Evolutionary conservation across 2,797 vertebrate genomes (phyloP).

Genomic region (Botia almorhae): DNA sequence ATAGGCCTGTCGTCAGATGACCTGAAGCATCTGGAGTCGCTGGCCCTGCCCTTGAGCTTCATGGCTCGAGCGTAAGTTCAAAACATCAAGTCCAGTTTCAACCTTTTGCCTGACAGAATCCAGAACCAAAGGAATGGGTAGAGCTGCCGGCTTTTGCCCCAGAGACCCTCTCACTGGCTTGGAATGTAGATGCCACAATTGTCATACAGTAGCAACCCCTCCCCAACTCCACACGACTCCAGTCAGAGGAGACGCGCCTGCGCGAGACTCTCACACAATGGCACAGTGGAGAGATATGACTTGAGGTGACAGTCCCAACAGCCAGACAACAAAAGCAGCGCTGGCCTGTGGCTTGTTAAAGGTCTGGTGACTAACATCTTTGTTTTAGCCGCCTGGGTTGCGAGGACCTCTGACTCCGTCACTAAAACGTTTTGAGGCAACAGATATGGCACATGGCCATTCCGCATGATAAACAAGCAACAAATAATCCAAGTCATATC

Average conservation of each 20-base stretch:
- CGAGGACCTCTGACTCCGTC: slow-evolving; percentile 34
- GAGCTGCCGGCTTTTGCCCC: slow-evolving; percentile 47
- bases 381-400: slow-evolving; percentile 41
- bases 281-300: slow-evolving; percentile 63
- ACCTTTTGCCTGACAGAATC: slow-evolving; percentile 45
- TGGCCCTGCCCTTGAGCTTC: slow-evolving; percentile 87
- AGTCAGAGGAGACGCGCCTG: slow-evolving; percentile 59
- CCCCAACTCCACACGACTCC: slow-evolving; percentile 54
- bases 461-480: neutral
- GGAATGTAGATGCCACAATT: slow-evolving; percentile 74
- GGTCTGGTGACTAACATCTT: slow-evolving; percentile 50
- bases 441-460: slow-evolving; percentile 9
- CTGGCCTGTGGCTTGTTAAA: slow-evolving; percentile 58
- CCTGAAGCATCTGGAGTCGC: slow-evolving; percentile 84
- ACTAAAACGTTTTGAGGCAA: slow-evolving; percentile 24
- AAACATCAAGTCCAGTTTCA: slow-evolving; percentile 17
- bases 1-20: slow-evolving; percentile 88
- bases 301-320: slow-evolving; percentile 70
- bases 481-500: neutral
- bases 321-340: slow-evolving; percentile 69
- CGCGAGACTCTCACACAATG: slow-evolving; percentile 65
- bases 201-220: slow-evolving; percentile 54
- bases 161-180: slow-evolving; percentile 70
- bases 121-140: slow-evolving; percentile 36
- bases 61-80: slow-evolving; percentile 89